Conservation (phyloP, 1,140 invertebrate genomes). For the Steinernema khuongi region DNA sequence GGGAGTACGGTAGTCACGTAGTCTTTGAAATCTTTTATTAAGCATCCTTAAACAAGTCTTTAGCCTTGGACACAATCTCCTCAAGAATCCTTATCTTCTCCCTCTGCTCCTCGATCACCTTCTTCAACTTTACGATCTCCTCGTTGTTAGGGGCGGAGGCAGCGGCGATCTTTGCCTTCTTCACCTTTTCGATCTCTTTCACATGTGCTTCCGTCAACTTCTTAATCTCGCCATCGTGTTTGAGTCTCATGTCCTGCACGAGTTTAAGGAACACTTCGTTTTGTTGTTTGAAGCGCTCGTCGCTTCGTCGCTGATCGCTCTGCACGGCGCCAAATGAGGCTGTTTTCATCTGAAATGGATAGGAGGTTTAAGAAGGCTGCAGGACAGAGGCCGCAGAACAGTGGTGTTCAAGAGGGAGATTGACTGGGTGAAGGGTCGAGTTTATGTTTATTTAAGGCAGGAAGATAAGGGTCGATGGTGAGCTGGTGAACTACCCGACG, state of each 20-base stretch:
- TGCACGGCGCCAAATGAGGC: not conserved
- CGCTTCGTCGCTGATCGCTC: not conserved
- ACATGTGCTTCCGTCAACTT: not conserved
- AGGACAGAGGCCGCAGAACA: too few relatives aligned
- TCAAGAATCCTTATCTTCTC: not conserved
- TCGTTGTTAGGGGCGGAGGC: not conserved
- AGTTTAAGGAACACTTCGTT: not conserved
- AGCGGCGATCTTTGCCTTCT: not conserved
- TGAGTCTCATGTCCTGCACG: not conserved
- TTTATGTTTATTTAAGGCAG: too few relatives aligned
- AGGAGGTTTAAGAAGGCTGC: too few relatives aligned
- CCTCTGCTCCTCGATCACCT: not conserved
- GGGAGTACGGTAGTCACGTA: too few relatives aligned
- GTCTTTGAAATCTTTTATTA: too few relatives aligned
- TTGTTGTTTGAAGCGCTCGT: slow-evolving; percentile 3
- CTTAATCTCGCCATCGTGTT: not conserved
- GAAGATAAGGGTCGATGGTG: too few relatives aligned
- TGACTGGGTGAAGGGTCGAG: too few relatives aligned
- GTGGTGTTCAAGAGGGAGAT: too few relatives aligned
- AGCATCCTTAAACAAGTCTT: not conserved
- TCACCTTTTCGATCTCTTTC: not conserved
- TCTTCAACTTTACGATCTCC: not conserved
- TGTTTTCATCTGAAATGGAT: slow-evolving; percentile 9
- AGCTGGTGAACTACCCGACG: too few relatives aligned
- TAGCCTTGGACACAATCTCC: not conserved